Base-by-base conservation (phyloP, 2,797 vertebrate species). In the Typhlichthys eigenmanni region DNA sequence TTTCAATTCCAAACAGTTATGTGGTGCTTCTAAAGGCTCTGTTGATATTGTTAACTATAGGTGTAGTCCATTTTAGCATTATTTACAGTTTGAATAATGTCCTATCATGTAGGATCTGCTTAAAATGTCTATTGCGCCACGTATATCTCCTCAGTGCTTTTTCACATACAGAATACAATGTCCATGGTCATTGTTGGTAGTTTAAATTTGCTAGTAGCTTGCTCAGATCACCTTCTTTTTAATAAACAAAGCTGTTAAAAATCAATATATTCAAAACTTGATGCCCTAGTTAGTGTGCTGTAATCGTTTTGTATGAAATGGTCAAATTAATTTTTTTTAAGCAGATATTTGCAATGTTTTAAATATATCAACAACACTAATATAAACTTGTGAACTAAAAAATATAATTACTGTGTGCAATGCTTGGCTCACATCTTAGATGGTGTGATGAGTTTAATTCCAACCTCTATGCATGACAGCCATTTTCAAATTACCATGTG, bases 1-100 rank as follows among this genome's bases (percentile, higher is more conserved):
- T 85, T 68, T 89, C 71, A 81, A 79, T 85, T 86, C 60, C 73
- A 73, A 65, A 83, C 68, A 68, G 59, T 77, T 77, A 64, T 79
- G 79, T 79, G 87, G 80, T 90, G 81, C 84, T 82, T 68, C 60
- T 71, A 82, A 75, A 63, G 73, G 55, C 17, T 81, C 29, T 62
- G 56, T 47, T 64, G 52, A 69, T 47, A 38, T 81, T 74, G 45
- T 81, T 59, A 62, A 74, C 13, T 49, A 78, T 49, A 52, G 34
- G 69, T 43, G 65, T 32, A 14, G 4, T 55, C 74, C 61, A 62
- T 69, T 54, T 78, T 55, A 13, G 62, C 10, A 34, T 10, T 24
- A 65, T 49, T 78, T 52, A 58, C 50, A 54, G 54, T 59, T 53
- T 58, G 47, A 55, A 50, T 16, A 53, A 55, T 24, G 29, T 61